Percentiles rank a stretch among this genome's conserved stretches.
These are phyloP conservation scores for Mesocricetus auratus DNA, from an alignment of 2,113 vertebrate species.

Conservation along the genomic window DNA sequence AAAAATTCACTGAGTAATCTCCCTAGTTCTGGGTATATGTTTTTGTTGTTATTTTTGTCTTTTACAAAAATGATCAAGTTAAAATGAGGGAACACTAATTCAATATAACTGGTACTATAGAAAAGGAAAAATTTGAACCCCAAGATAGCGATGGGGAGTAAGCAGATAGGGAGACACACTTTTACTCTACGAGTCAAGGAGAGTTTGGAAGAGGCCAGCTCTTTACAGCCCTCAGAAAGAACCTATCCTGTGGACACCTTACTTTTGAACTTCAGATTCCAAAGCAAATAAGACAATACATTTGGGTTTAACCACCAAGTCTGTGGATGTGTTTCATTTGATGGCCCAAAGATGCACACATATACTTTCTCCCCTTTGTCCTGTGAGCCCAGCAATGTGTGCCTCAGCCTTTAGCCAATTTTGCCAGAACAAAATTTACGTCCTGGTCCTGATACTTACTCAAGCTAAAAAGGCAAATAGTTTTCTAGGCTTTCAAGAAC, in stretches of 20 bases:
- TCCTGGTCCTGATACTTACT: constrained; percentile 35
- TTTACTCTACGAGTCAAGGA: background rate
- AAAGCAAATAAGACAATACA: background rate
- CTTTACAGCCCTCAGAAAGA: background rate
- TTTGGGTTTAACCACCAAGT: background rate
- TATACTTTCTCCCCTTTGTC: background rate
- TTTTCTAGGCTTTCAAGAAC: constrained; percentile 30
- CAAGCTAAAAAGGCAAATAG: background rate
- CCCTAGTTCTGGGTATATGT: background rate
- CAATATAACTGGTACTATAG: background rate
- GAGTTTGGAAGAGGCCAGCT: background rate
- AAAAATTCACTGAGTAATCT: background rate
- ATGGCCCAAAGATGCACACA: background rate
- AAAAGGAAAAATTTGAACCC: background rate
- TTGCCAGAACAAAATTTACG: background rate
- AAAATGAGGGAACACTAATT: background rate
- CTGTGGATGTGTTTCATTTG: background rate
- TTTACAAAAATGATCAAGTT: background rate
- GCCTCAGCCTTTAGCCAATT: background rate
- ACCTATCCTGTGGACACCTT: background rate
- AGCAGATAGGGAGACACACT: background rate
- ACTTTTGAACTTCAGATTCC: background rate
- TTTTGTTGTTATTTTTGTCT: background rate
- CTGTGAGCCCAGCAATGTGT: background rate
- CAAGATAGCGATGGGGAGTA: background rate